Evolutionary conservation across 2,797 vertebrate genomes (phyloP).

Genomic region (Galago senegalensis): DNA sequence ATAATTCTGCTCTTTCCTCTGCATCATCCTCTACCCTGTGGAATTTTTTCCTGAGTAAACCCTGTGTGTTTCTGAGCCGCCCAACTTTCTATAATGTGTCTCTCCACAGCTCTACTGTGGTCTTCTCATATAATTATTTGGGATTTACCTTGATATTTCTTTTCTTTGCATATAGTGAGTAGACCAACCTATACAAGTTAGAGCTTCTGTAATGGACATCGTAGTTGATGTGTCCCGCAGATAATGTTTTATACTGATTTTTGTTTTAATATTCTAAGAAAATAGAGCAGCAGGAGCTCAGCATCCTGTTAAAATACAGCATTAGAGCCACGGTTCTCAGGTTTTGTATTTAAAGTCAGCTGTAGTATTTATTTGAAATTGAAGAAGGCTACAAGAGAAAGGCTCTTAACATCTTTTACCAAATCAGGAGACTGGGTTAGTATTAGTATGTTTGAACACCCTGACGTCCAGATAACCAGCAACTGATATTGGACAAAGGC

Average conservation of each 20-base stretch:
- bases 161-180: background rate
- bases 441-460: background rate
- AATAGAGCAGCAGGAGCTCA: background rate
- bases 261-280: background rate
- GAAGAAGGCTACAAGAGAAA: background rate
- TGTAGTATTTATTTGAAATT: slow-evolving; percentile 19
- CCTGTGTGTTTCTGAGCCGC: background rate
- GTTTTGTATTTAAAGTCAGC: background rate
- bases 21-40: background rate
- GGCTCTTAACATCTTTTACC: background rate
- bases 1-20: background rate
- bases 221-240: background rate
- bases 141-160: background rate
- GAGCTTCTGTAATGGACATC: background rate
- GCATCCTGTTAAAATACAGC: background rate
- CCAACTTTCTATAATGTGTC: background rate
- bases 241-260: background rate
- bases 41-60: background rate
- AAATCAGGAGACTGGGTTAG: background rate
- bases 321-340: background rate
- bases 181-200: background rate
- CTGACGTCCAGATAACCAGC: background rate
- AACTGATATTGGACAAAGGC: background rate
- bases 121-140: background rate
- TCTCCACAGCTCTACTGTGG: background rate